Evolutionary conservation across 2,797 vertebrate genomes (phyloP).

Genomic region (Notoglanidium macrostoma): DNA sequence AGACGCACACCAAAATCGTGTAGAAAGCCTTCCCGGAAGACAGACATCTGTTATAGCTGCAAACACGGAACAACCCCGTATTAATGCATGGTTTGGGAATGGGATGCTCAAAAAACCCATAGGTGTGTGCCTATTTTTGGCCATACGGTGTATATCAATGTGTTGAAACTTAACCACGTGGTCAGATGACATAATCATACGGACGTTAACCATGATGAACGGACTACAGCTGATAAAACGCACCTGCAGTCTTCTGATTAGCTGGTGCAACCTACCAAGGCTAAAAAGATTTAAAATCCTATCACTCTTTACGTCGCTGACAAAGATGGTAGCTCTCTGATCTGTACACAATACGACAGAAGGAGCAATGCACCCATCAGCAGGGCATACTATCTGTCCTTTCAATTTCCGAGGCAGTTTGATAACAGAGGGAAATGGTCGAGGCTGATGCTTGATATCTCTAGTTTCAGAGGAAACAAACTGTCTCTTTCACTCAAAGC

Average conservation of each 20-base stretch:
- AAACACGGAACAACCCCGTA: neutral
- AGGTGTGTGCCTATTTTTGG: neutral
- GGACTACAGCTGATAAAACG: neutral
- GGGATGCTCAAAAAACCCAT: neutral
- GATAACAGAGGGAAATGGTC: constrained; percentile 15
- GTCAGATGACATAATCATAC: neutral
- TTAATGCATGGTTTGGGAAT: neutral
- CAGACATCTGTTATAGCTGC: neutral
- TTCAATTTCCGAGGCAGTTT: constrained; percentile 19
- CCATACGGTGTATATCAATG: neutral
- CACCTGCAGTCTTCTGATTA: neutral
- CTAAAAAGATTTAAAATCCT: neutral
- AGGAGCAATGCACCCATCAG: constrained; percentile 11
- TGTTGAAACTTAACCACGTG: neutral
- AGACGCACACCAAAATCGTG: neutral
- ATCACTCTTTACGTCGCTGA: neutral
- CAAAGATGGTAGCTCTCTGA: constrained; percentile 2
- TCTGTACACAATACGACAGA: constrained; percentile 10
- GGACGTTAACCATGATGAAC: neutral
- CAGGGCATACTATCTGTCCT: constrained; percentile 16
- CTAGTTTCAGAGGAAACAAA: constrained; percentile 17
- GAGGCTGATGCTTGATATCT: neutral
- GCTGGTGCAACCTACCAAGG: neutral
- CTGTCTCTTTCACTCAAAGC: constrained; percentile 9
- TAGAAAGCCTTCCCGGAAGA: neutral